Percentiles rank a stretch among this genome's conserved stretches.
Evolutionary conservation across 1,140 invertebrate genomes (phyloP).

Genomic region (Drosophila sp.): DNA sequence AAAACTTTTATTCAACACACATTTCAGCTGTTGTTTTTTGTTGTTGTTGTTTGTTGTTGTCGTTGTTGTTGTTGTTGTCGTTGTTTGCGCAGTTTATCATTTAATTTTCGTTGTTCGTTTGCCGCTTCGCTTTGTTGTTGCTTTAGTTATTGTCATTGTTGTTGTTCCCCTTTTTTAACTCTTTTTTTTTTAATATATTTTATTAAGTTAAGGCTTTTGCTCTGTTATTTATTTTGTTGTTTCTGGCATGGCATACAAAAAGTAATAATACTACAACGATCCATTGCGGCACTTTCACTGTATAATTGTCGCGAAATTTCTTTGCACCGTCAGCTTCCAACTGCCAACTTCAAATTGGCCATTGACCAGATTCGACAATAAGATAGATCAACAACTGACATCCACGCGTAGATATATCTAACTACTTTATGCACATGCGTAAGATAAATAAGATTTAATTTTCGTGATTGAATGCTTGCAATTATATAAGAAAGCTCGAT

Average conservation of each 20-base stretch:
- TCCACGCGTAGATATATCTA: slow-evolving; percentile 3
- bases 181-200: slow-evolving; percentile 6
- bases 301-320: slow-evolving; percentile 76
- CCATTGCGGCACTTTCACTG: slow-evolving; percentile 75
- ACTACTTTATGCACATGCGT: background rate
- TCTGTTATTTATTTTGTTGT: too few species aligned
- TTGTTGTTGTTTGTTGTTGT: slow-evolving; percentile 10
- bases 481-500: slow-evolving; percentile 5
- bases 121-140: slow-evolving; percentile 13
- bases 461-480: background rate
- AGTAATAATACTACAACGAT: slow-evolving; percentile 55
- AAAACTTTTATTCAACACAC: slow-evolving; percentile 46
- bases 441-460: background rate
- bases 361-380: slow-evolving; percentile 10
- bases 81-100: slow-evolving; percentile 19
- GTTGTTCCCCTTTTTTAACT: slow-evolving; percentile 4
- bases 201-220: slow-evolving; percentile 12
- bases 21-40: slow-evolving; percentile 19
- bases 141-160: slow-evolving; percentile 1
- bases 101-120: slow-evolving; percentile 32
- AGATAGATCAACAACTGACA: slow-evolving; percentile 13
- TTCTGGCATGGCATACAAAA: slow-evolving; percentile 26
- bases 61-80: slow-evolving; percentile 5
- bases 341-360: slow-evolving; percentile 3
- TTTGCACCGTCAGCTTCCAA: slow-evolving; percentile 41